phyloP scores from a whole-genome alignment of 1,140 invertebrate genomes.

The Drosophila rhopaloa region DNA sequence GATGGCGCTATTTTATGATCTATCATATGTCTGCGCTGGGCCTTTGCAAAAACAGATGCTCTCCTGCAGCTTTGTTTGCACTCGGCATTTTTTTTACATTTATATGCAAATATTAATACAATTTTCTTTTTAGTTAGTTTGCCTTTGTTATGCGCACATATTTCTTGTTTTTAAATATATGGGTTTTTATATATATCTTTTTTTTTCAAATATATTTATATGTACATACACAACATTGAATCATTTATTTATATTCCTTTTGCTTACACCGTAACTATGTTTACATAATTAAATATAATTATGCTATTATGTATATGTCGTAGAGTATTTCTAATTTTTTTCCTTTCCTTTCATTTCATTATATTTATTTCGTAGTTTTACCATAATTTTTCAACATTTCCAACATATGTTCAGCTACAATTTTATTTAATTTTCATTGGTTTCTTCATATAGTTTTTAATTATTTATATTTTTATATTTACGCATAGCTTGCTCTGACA shows the following conservation, averaged over 20 bases:
- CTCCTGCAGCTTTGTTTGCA: slow-evolving; percentile 42
- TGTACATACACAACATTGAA: slow-evolving; percentile 83
- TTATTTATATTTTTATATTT: slow-evolving; percentile 67
- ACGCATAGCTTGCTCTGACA: slow-evolving; percentile 64
- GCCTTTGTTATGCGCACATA: slow-evolving; percentile 61
- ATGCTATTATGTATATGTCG: slow-evolving; percentile 66
- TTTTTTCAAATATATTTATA: slow-evolving; percentile 62
- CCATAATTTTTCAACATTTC: slow-evolving; percentile 60
- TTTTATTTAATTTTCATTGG: slow-evolving; percentile 56
- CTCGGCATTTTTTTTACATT: slow-evolving; percentile 46
- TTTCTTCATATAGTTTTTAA: slow-evolving; percentile 46
- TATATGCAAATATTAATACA: slow-evolving; percentile 54
- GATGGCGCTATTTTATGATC: slow-evolving; percentile 48
- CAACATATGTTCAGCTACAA: slow-evolving; percentile 66
- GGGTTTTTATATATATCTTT: slow-evolving; percentile 47
- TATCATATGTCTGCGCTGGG: slow-evolving; percentile 46
- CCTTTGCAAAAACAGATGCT: slow-evolving; percentile 33
- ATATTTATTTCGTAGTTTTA: slow-evolving; percentile 49
- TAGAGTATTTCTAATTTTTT: slow-evolving; percentile 37
- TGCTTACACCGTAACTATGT: slow-evolving; percentile 74
- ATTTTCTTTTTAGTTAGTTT: slow-evolving; percentile 53
- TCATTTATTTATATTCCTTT: slow-evolving; percentile 74
- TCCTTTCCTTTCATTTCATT: slow-evolving; percentile 10
- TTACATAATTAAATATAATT: slow-evolving; percentile 79
- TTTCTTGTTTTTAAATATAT: slow-evolving; percentile 62